Conservation (phyloP, 2,113 vertebrate genomes). For the Myrmecobius fasciatus region DNA sequence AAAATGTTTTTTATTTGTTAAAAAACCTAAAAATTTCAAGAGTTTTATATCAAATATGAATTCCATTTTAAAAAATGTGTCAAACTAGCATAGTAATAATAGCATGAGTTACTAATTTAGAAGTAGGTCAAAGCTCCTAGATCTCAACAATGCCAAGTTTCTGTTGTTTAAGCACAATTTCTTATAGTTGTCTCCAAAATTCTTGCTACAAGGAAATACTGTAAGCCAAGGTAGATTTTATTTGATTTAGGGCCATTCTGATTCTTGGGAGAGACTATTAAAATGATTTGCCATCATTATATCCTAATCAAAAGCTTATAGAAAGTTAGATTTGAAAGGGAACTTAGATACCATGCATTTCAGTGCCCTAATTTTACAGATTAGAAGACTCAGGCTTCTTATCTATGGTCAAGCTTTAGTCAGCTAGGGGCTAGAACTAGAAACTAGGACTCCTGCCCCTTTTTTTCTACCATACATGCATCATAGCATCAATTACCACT, state of each 20-base stretch:
- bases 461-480: not conserved
- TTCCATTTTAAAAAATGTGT: slow-evolving; percentile 11
- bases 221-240: not conserved
- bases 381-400: not conserved
- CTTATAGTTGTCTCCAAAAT: not conserved
- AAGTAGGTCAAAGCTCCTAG: not conserved
- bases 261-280: not conserved
- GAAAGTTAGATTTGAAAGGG: slow-evolving; percentile 42
- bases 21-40: slow-evolving; percentile 48
- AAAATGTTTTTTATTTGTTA: not conserved
- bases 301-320: not conserved
- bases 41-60: slow-evolving; percentile 8
- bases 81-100: slow-evolving; percentile 36
- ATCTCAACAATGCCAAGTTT: slow-evolving; percentile 6
- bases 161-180: not conserved
- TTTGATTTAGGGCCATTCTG: not conserved
- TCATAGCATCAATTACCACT: slow-evolving; percentile 22
- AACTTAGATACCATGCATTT: not conserved
- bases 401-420: not conserved
- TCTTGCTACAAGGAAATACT: not conserved
- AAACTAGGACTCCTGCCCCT: not conserved
- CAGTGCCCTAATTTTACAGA: not conserved
- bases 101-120: slow-evolving; percentile 3
- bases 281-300: slow-evolving; percentile 3
- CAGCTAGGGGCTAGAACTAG: not conserved